Base-by-base conservation (phyloP, 1,140 invertebrate species). In the Macrosteles quadrilineatus region DNA sequence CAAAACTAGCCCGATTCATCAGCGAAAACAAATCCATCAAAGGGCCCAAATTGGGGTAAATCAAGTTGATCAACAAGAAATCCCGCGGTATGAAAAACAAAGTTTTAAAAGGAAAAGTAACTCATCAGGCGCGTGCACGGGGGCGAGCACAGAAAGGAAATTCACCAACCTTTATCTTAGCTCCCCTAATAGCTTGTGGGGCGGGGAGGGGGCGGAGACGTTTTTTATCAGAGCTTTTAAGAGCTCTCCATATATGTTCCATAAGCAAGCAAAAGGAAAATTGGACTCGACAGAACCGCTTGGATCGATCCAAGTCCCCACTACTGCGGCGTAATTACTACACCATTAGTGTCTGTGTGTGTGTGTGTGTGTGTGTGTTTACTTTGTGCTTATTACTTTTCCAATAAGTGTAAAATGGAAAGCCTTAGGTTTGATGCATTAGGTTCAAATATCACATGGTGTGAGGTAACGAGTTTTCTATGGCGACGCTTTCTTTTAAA, bases 141-240 rank as follows among this genome's bases (percentile, higher is more conserved):
- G 55, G 25, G 55, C 55, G 25, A 25, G 21, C 47, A 53, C 47
- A 21, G 19, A 53, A 53, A 53, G 47, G 47, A 59, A 59, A 59
- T 25, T 25, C 21, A 27, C 55, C 55, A 59, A 30, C 55, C 55
- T 59, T 59, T 59, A 59, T 59, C 55, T 59, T 59, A 59, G 55
- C 27, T 59, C 55, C 55, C 55, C 55, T 59, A 59, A 59, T 59
- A 59, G 55, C 55, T 59, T 59, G 55, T 25, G 23, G 25, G 55
- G 25, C 21, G 25, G 25, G 55, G 55, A 6, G 9, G 55, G 55
- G 12, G 47, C 11, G 47, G 47, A 53, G 55, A 29, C 9, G 55
- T 66, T 64, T 66, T 66, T 66, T 66, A 66, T 66, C 63, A 66
- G 40, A 25, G 63, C 63, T 66, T 66, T 66, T 66, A 66, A 66